Evolutionary conservation across 2,888 invertebrate species (phyloP).

Genomic region (Heliconius sara): DNA sequence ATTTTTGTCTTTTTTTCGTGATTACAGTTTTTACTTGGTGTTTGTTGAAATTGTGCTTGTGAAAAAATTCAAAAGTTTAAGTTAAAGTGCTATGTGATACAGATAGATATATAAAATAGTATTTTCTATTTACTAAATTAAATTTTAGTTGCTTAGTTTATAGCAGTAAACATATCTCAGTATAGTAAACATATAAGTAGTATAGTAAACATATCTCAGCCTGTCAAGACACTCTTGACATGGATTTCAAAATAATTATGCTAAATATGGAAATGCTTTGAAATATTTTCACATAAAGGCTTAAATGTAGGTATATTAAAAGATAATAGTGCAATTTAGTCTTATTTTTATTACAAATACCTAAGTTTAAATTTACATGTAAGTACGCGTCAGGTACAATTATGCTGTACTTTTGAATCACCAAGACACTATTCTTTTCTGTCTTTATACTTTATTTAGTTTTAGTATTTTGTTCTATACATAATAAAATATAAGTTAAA

Average conservation of each 20-base stretch:
- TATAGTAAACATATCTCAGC: too few species aligned
- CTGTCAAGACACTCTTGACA: conserved; percentile 23
- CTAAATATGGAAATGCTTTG: conserved; percentile 6
- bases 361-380: neutral
- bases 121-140: neutral
- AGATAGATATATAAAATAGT: neutral
- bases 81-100: neutral
- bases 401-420: neutral
- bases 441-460: neutral
- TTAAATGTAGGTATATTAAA: neutral
- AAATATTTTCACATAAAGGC: neutral
- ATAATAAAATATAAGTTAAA: neutral
- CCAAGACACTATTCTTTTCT: neutral
- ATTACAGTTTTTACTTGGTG: neutral
- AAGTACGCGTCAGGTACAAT: neutral
- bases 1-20: neutral
- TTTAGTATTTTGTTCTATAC: neutral
- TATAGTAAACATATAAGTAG: too few species aligned
- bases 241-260: conserved; percentile 21
- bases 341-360: neutral
- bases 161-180: too few species aligned
- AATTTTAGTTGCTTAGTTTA: neutral
- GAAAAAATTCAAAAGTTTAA: neutral
- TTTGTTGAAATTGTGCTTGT: neutral
- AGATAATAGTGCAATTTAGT: neutral